phyloP scores from a whole-genome alignment of 2,888 invertebrate genomes.

The Trichogramma dendrolimi region DNA sequence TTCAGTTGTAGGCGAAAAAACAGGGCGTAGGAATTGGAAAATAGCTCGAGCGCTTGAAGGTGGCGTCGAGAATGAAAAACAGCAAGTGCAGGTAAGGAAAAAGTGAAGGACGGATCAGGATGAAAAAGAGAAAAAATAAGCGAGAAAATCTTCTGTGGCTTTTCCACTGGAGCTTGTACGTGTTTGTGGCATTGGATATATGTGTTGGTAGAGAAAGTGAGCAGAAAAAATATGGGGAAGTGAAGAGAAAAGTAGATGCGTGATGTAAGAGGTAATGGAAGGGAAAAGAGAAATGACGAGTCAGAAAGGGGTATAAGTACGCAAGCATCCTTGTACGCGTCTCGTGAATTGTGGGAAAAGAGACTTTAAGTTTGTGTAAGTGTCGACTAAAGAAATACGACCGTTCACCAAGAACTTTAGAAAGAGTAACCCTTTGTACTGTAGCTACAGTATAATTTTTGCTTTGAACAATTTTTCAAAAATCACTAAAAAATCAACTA shows the following conservation, averaged over 20 bases:
- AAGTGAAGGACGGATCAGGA: constrained; percentile 17
- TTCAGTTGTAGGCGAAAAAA: constrained; percentile 28
- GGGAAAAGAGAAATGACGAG: constrained; percentile 8
- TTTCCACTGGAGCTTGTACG: no score
- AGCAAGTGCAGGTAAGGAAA: constrained; percentile 10
- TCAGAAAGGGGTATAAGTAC: not conserved
- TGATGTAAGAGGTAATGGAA: constrained; percentile 17
- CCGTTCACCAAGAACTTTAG: not conserved
- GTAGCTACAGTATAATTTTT: not conserved
- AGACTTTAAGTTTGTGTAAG: constrained; percentile 1
- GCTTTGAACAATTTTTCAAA: not conserved
- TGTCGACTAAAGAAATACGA: not conserved
- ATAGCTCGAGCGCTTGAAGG: constrained; percentile 26
- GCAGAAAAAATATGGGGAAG: not conserved
- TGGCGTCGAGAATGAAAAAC: constrained; percentile 22
- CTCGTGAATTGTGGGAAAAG: not conserved
- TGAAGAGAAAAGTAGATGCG: not conserved
- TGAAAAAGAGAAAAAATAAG: not conserved
- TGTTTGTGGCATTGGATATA: no score
- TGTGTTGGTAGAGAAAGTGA: constrained; percentile 6
- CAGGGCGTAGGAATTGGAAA: constrained; percentile 30
- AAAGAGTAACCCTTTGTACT: no score
- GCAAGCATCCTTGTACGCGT: constrained; percentile 2
- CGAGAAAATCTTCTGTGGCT: not conserved
- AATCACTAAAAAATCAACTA: not conserved